Evolutionary conservation across 2,113 vertebrate genomes (phyloP), one percentile per base, ranked within the genome.

Genomic region (Myotis yumanensis): DNA sequence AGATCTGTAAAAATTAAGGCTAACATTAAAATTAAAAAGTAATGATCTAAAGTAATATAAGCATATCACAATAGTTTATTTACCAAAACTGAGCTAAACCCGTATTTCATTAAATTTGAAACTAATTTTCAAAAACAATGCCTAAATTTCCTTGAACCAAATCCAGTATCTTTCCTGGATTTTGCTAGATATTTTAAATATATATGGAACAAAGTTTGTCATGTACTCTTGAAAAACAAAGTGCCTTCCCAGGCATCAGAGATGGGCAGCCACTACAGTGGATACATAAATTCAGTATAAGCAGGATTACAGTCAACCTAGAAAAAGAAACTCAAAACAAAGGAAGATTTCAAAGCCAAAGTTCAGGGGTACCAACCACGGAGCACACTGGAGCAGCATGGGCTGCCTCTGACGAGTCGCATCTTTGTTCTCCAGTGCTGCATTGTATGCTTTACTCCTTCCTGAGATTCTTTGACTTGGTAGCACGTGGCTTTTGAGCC

Each of bases 41-140:
- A 97, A 7, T 92, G n/a, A 46, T 48, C 48, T 69, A 71, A 75
- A 93, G 75, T 76, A 79, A 76, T 72, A 73, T 16, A 43, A 68
- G 25, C n/a, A n/a, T 81, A 91, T 84, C 81, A 71, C 89, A 94
- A 68, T 52, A 51, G 59, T 43, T 9, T 30, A 57, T 91, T 93
- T 52, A 79, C 43, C 17, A n/a, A 92, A 94, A 83, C 57, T 86
- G 54, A 83, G 32, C 17, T 73, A 62, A 81, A 71, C 6, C 18
- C 83, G 30, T 25, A 72, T 90, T 85, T 86, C 69, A 85, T 89
- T 82, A 87, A 77, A 94, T 71, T 86, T 81, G 52, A 3, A 22
- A 48, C 12, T 69, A 20, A 3, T 7, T 85, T 92, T 97, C 64
- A 82, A 51, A 76, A 66, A 14, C 3, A 37, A 81, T 15, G 14